Evolutionary conservation across 2,888 invertebrate species (phyloP).

Genomic region (Rhodophaea formosa): DNA sequence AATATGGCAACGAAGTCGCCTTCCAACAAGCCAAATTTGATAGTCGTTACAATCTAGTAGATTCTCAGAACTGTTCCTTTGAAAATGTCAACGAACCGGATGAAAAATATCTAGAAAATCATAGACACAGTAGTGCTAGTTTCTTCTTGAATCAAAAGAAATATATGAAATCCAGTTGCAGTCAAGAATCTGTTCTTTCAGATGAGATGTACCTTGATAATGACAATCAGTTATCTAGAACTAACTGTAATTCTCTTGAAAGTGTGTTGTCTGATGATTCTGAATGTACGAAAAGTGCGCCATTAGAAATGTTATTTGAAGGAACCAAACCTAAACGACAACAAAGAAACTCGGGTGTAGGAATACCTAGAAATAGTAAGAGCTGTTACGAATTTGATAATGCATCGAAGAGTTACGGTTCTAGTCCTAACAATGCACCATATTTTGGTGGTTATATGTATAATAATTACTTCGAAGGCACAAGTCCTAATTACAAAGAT

Average conservation of each 20-base stretch:
- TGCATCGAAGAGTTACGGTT: slow-evolving; percentile 83
- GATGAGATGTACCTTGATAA: slow-evolving; percentile 83
- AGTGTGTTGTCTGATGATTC: slow-evolving; percentile 91
- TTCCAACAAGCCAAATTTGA: slow-evolving; percentile 75
- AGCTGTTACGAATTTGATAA: slow-evolving; percentile 78
- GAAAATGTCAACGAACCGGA: slow-evolving; percentile 69
- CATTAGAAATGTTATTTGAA: slow-evolving; percentile 86
- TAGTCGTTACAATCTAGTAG: slow-evolving; percentile 71
- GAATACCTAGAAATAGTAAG: slow-evolving; percentile 68
- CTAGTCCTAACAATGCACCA: slow-evolving; percentile 81
- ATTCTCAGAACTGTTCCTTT: slow-evolving; percentile 72
- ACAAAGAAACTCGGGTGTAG: slow-evolving; percentile 44
- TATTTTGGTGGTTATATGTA: slow-evolving; percentile 80
- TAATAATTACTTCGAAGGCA: slow-evolving; percentile 66
- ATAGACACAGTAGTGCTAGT: slow-evolving; percentile 87
- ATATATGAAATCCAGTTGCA: slow-evolving; percentile 82
- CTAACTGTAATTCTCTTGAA: slow-evolving; percentile 89
- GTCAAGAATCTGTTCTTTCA: slow-evolving; percentile 89
- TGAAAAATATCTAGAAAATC: slow-evolving; percentile 74
- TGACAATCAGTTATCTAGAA: slow-evolving; percentile 82
- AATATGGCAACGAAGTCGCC: slow-evolving; percentile 73
- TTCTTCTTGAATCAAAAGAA: slow-evolving; percentile 88
- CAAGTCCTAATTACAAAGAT: slow-evolving; percentile 53
- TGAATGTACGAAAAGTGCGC: slow-evolving; percentile 88
- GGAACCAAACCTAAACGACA: slow-evolving; percentile 72